Base-by-base conservation (phyloP, 2,888 invertebrate genomes). In the Xanthostigma xanthostigma region DNA sequence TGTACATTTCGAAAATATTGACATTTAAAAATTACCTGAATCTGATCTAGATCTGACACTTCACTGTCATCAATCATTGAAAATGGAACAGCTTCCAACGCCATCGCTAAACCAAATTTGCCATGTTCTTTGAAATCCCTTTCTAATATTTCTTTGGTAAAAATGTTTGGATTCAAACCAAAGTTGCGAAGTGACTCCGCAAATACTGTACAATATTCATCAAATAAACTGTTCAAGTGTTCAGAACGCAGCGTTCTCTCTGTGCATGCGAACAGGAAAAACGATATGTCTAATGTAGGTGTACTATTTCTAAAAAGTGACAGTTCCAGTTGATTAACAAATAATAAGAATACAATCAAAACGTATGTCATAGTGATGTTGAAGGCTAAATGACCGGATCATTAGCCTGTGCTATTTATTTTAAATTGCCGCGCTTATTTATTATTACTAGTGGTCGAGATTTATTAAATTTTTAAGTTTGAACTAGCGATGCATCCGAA, bases 181-280 rank as follows among this genome's bases (percentile, higher is more conserved):
- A 82, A 64, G 34, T 72, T 72, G 3, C 55, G 62, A 14, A 84
- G 72, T 42, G 76, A 70, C 0, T 58, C 62, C 2, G 71, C 62
- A 9, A 85, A 65, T 14, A 72, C 67, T 3, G 70, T 60, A 55
- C 84, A 69, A 57, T 86, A 87, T 55, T 71, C 69, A 55, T 72
- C 62, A 14, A 82, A 53, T n/a, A 80, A 59, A 0, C 73, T 66
- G 13, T 79, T 71, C 59, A 78, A 85, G 56, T 79, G 66, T 33
- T 71, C 53, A 12, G 69, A 64, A 6, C 81, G 68, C 36, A 81
- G 57, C 13, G 71, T 64, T 54, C 78, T 66, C 17, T 73, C 70
- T 0, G 82, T 79, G 54, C 84, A 83, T 0, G 79, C 66, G 55
- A 75, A 78, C 12, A 78, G 62, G 52, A 76, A 74, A 55, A 84